Evolutionary conservation across 2,113 vertebrate species (phyloP), one percentile per base, ranked within the genome.

Genomic region (Gavia stellata): DNA sequence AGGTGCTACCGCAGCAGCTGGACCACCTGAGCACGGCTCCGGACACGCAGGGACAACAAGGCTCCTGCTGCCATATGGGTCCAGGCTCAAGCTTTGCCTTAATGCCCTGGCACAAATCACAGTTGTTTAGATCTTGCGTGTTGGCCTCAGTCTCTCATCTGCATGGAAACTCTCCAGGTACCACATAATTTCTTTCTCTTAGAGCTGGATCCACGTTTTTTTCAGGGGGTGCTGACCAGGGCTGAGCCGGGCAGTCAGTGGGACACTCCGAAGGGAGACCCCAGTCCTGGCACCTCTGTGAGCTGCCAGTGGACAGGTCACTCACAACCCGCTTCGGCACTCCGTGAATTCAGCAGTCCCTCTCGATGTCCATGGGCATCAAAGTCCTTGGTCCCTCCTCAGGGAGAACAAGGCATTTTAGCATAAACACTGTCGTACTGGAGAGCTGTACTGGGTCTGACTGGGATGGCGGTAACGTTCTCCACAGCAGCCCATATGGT

Each of bases 1-100:
- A 94, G 92, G 88, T 94, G 81, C 85, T 96, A 88, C 80, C 3
- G 18, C 75, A 77, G 81, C 89, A 96, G 77, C 81, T 44, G 50
- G 70, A 93, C 34, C 45, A 38, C 59, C 80, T 21, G 55, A 80
- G 56, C 40, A 70, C 3, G 2, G 66, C 47, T 72, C 71, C 4
- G 23, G 52, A 17, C 34, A 28, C 4, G 26, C 33, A 88, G 62
- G 53, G 74, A 24, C 19, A 38, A 38, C 14, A 82, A 75, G 31
- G 5, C 5, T 10, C 26, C 14, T 61, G 59, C 24, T 92, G 13
- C 20, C n/a, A 53, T 34, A 25, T 10, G 40, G 13, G 36, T 42
- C 25, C 18, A 42, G 36, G 28, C 18, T 90, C 12, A 53, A 78
- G 40, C 38, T 47, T 90, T 65, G 10, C 18, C 85, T 83, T 40